These are phyloP conservation scores for Ciconia maguari DNA, from an alignment of 2,113 vertebrate species.

Conservation along the genomic window DNA sequence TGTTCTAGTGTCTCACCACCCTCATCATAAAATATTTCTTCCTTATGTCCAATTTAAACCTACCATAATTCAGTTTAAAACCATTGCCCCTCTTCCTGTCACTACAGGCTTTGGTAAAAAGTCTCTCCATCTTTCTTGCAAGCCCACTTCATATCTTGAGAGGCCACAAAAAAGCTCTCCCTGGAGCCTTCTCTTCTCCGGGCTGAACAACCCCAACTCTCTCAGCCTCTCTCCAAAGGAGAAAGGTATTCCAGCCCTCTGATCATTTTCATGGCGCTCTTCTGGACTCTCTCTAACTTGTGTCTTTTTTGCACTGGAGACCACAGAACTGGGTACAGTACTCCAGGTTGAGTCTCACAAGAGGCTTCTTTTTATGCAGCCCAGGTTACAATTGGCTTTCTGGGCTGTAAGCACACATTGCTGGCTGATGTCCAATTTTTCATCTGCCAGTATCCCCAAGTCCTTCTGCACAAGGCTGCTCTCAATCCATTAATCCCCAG, in stretches of 20 bases:
- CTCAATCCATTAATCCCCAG: neutral
- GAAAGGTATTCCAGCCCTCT: neutral
- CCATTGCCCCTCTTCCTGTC: neutral
- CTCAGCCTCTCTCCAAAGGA: neutral
- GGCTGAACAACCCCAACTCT: neutral
- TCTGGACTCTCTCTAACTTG: fast-evolving
- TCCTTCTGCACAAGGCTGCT: neutral
- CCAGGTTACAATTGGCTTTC: neutral
- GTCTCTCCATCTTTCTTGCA: neutral
- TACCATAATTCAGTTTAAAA: neutral
- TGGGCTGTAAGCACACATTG: neutral
- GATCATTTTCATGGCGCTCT: neutral
- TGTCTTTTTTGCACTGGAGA: neutral
- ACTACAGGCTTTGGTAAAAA: neutral
- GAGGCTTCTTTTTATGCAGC: neutral
- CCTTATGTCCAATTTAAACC: neutral
- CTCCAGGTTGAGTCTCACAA: neutral
- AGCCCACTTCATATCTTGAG: neutral
- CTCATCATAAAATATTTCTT: neutral
- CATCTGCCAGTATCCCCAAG: neutral
- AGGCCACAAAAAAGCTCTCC: neutral
- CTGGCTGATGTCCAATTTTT: neutral
- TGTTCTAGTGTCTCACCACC: neutral
- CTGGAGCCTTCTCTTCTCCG: neutral
- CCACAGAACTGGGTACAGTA: neutral